Evolutionary conservation across 1,140 invertebrate species (phyloP), one percentile per base, ranked within the genome.

Genomic region (Pygmarrhopalites habei): DNA sequence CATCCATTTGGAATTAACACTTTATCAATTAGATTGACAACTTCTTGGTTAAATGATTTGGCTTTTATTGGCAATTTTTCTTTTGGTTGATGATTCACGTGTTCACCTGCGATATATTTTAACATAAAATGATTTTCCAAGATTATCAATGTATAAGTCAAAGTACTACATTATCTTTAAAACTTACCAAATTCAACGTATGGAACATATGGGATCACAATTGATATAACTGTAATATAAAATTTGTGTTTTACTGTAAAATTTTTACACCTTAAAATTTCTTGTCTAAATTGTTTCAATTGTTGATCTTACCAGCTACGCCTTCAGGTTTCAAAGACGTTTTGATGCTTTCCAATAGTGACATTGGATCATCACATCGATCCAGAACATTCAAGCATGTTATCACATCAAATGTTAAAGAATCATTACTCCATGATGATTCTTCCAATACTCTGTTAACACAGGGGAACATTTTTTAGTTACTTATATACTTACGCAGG

Each of bases 301-400:
- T n/a, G n/a, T n/a, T n/a, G n/a, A n/a, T n/a, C n/a, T n/a, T n/a
- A n/a, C n/a, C 72, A 0, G 92, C 76, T 4, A 82, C 76, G 3
- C 91, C 91, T 49, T 80, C 80, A 2, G 82, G 80, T 12, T 74
- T 73, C n/a, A 95, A 75, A 1, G 82, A 79, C 7, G 75, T 72
- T 51, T 78, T 81, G 2, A 92, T 86, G 65, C 86, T 76, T 29
- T 79, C 76, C 30, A 96, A 77, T 66, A 97, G 79, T 26, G 80
- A 82, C 26, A 86, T 73, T 1, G 93, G 92, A 57, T 80, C 80
- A 73, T 87, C 86, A 79, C 92, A 95, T 57, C 93, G 82, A 77
- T 97, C 93, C 62, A 97, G 77, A 4, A 97, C 78, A 77, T 96
- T 97, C 29, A 96, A 75, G 76, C 90, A 93, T 57, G 86, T 83